These are phyloP conservation scores for Gasterosteus nipponicus DNA, from an alignment of 2,113 vertebrate genomes.

Conservation along the genomic window DNA sequence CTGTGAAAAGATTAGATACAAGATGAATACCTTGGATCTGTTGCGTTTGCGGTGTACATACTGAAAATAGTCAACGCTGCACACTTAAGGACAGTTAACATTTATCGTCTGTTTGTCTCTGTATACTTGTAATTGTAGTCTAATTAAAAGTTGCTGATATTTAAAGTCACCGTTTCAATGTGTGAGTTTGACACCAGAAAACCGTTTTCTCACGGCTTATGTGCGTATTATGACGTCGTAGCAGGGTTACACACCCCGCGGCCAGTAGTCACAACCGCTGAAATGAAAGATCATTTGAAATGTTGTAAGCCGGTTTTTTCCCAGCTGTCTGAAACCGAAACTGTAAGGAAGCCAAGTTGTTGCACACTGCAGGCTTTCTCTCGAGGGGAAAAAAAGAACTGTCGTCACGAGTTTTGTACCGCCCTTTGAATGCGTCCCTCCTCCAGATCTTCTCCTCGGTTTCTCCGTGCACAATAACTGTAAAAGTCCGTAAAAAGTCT, in stretches of 20 bases:
- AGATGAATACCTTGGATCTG: neutral
- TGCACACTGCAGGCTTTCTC: neutral
- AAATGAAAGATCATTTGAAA: neutral
- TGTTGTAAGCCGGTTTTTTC: neutral
- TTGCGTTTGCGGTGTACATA: slow-evolving; percentile 53
- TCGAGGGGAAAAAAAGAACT: neutral
- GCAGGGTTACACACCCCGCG: neutral
- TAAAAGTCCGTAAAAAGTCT: neutral
- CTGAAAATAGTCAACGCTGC: slow-evolving; percentile 42
- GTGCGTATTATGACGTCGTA: too few relatives aligned
- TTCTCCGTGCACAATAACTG: slow-evolving; percentile 13
- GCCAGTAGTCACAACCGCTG: neutral
- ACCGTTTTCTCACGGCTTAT: too few relatives aligned
- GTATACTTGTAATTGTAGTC: slow-evolving; percentile 70
- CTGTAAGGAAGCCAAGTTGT: neutral
- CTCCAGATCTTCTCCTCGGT: slow-evolving; percentile 30
- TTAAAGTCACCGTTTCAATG: slow-evolving; percentile 24
- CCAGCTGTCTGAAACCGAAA: neutral
- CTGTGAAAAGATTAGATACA: neutral
- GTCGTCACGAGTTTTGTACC: slow-evolving; percentile 27
- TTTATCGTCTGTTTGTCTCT: slow-evolving; percentile 58
- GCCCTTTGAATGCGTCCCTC: slow-evolving; percentile 55
- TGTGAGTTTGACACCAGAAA: neutral
- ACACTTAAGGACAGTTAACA: slow-evolving; percentile 43
- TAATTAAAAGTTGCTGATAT: slow-evolving; percentile 71